Base-by-base conservation (phyloP, 2,888 invertebrate genomes). In the Euplagia quadripunctaria region DNA sequence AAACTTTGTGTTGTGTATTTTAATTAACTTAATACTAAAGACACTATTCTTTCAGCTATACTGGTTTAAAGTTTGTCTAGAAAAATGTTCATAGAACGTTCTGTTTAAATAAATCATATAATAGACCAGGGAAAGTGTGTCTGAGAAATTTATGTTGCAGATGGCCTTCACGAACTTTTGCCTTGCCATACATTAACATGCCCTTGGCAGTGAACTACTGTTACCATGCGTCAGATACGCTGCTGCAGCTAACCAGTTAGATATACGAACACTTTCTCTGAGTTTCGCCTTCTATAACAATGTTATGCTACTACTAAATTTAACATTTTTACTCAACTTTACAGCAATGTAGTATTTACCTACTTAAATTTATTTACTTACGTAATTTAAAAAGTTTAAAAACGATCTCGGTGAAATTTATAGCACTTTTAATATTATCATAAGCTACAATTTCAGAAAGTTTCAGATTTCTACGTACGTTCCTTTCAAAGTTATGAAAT, bases 271-370 rank as follows among this genome's bases (percentile, higher is more conserved):
- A 79, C 88, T 89, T 89, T 88, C 88, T 76, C 75, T 65, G 58
- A 75, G 78, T 87, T 88, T 87, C 82, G 80, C 87, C 88, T 84
- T 87, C 87, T 80, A 85, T 76, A 46, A 70, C 41, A 17, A 16
- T 68, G 43, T 20, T 55, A 43, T 7, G 14, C n/a, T 51, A 66
- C 51, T 4, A 12, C n/a, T n/a, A n/a, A n/a, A n/a, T n/a, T n/a
- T n/a, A n/a, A n/a, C n/a, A n/a, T n/a, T n/a, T n/a, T n/a, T n/a
- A n/a, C n/a, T 43, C 8, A 8, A 8, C 43, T 43, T 43, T 43
- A 43, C 43, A 43, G 43, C 43, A 6, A 8, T 43, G 8, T 43
- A 43, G 43, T 43, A 43, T 43, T 43, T 43, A 43, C 43, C 8
- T 43, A 43, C 8, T 43, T n/a, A n/a, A n/a, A n/a, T n/a, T n/a